Conservation (phyloP, 2,888 invertebrate species). For the Sinopyrophorus schimmeli region DNA sequence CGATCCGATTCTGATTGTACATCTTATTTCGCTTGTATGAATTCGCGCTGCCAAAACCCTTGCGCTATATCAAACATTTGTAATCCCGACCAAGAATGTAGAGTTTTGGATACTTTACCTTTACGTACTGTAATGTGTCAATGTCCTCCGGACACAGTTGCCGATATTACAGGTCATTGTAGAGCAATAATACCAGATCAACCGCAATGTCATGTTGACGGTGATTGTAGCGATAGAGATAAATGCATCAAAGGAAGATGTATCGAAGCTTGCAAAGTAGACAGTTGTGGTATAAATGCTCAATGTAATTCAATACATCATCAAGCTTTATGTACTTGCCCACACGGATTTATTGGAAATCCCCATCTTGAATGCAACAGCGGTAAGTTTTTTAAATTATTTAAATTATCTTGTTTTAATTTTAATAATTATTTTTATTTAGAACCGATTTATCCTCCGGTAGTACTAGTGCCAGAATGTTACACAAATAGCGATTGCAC, state of each 20-base stretch:
- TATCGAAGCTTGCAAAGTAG: constrained; percentile 76
- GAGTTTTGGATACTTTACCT: constrained; percentile 77
- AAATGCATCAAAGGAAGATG: constrained; percentile 74
- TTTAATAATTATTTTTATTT: constrained; percentile 24
- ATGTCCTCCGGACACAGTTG: constrained; percentile 80
- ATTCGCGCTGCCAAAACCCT: constrained; percentile 74
- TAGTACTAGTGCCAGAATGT: constrained; percentile 66
- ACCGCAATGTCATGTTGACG: constrained; percentile 69
- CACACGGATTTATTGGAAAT: constrained; percentile 76
- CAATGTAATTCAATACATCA: constrained; percentile 77
- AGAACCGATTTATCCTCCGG: constrained; percentile 56
- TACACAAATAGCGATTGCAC: constrained; percentile 77
- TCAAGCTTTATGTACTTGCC: constrained; percentile 76
- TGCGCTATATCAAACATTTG: constrained; percentile 75
- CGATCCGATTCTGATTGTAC: constrained; percentile 76
- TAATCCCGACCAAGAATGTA: constrained; percentile 75
- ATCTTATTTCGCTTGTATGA: constrained; percentile 75
- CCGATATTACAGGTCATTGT: constrained; percentile 74
- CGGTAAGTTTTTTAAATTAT: constrained; percentile 37
- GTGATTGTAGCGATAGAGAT: constrained; percentile 75
- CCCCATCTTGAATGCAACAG: constrained; percentile 75
- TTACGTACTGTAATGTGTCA: constrained; percentile 83
- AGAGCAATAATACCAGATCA: constrained; percentile 54
- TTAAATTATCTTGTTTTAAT: not conserved
- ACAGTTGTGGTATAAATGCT: constrained; percentile 81